Base-by-base conservation (phyloP, 2,888 invertebrate genomes). In the Andrena haemorrhoa region DNA sequence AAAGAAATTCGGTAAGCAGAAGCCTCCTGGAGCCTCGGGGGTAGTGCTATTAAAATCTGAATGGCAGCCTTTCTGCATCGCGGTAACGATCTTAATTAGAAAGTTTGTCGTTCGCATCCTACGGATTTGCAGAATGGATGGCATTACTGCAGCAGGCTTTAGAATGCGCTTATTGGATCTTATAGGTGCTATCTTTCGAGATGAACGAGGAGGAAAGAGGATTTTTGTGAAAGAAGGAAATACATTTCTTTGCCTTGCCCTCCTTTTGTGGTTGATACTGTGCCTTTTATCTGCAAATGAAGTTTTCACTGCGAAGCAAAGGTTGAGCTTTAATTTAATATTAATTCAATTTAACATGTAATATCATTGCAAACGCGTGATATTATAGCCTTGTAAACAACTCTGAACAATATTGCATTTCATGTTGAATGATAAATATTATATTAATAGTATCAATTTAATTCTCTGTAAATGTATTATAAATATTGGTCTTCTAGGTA, bases 51-150 rank as follows among this genome's bases (percentile, higher is more conserved):
- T 84, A 84, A 88, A 85, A 84, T 74, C 61, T 77, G 81, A 85
- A 83, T 81, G 41, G 60, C 33, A 49, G 58, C 64, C 61, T 20
- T 70, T 78, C 70, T 69, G 49, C 49, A 64, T 49, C 65, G 65
- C 63, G 74, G 66, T 82, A 87, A 88, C 84, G 82, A 81, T 63
- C 79, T 86, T 86, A 88, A 88, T 88, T 88, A 88, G 80, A 81
- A 88, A 88, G 82, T 86, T 88, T 71, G 64, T 75, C 76, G 71
- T 66, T 81, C 61, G 66, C 75, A 66, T 80, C 75, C 68, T 60
- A 31, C 51, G 63, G 73, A 77, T 85, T 78, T 74, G 72, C 71
- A 71, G 83, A 73, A 74, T 71, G 49, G 41, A 23, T n/a, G 47
- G 49, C 51, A 41, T 23, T 26, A 51, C 51, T 69, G 68, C 64